These are phyloP conservation scores for Drosophila carrolli DNA, from an alignment of 1,140 invertebrate species.

Conservation along the genomic window DNA sequence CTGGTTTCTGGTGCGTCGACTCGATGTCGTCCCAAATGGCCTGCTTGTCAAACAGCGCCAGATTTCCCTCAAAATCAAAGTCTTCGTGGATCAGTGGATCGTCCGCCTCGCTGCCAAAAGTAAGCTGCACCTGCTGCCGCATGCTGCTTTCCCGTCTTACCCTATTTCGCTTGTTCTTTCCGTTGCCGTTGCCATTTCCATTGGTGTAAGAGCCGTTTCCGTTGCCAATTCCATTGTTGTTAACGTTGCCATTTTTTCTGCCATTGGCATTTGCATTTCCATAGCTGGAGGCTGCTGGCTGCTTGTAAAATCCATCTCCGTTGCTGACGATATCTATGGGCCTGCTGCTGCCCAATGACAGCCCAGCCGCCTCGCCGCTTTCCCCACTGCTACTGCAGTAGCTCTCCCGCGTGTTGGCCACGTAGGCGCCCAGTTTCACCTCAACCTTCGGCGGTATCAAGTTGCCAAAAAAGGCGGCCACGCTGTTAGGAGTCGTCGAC, in stretches of 20 bases:
- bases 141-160: conserved; percentile 68
- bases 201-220: conserved; percentile 45
- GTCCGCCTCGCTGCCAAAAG: conserved; percentile 82
- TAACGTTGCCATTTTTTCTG: conserved; percentile 39
- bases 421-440: conserved; percentile 66
- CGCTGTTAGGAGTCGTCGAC: conserved; percentile 69
- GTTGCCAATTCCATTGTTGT: conserved; percentile 49
- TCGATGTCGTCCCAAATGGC: conserved; percentile 90
- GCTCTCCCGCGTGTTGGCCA: conserved; percentile 48
- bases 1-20: conserved; percentile 87
- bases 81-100: conserved; percentile 87
- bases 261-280: conserved; percentile 44
- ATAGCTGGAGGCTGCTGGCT: conserved; percentile 37
- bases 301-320: conserved; percentile 51
- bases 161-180: conserved; percentile 63
- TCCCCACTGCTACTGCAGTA: conserved; percentile 68
- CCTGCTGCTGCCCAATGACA: conserved; percentile 30
- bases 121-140: conserved; percentile 64
- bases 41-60: conserved; percentile 95
- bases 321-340: conserved; percentile 75
- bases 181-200: conserved; percentile 53
- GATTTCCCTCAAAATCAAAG: conserved; percentile 97
- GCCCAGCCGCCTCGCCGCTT: conserved; percentile 39
- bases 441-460: conserved; percentile 83
- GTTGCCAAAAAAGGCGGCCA: conserved; percentile 81